Evolutionary conservation across 2,888 invertebrate species (phyloP).

Genomic region (Trichopria drosophilae): DNA sequence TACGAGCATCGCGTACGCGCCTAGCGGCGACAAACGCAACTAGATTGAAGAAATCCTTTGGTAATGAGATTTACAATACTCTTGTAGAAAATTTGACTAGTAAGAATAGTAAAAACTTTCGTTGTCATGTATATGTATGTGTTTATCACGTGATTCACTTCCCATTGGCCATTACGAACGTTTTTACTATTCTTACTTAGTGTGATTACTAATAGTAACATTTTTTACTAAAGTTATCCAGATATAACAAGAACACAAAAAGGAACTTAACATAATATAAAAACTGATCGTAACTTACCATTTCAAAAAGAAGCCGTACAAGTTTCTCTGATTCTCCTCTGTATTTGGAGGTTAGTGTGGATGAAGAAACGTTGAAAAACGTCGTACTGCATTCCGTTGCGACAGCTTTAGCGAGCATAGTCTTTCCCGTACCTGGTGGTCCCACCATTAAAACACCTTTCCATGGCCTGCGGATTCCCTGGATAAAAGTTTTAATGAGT

Average conservation of each 20-base stretch:
- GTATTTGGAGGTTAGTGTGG: conserved; percentile 97
- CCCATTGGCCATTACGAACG: too few relatives aligned
- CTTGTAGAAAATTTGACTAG: too few relatives aligned
- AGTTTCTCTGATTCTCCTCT: conserved; percentile 99
- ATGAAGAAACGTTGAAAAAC: conserved; percentile 96
- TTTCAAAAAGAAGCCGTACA: conserved; percentile 93
- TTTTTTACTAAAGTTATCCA: conserved; percentile 9
- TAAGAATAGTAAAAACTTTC: too few relatives aligned
- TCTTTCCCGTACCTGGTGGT: conserved; percentile 92
- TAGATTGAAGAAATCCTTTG: too few relatives aligned
- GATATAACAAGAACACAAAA: conserved; percentile 1
- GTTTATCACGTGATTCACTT: too few relatives aligned
- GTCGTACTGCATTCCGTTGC: conserved; percentile 98
- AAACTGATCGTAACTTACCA: conserved; percentile 66
- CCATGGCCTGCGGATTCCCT: conserved; percentile 95
- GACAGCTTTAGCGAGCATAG: conserved; percentile 96
- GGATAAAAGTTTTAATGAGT: conserved; percentile 19
- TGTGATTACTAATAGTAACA: too few relatives aligned
- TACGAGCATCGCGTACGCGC: too few relatives aligned
- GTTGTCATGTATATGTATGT: too few relatives aligned
- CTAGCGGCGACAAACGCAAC: too few relatives aligned
- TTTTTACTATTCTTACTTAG: too few relatives aligned
- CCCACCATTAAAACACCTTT: conserved; percentile 95
- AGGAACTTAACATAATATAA: too few relatives aligned
- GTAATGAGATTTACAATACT: too few relatives aligned